phyloP scores from a whole-genome alignment of 2,888 invertebrate genomes.

The Pecten maximus region DNA sequence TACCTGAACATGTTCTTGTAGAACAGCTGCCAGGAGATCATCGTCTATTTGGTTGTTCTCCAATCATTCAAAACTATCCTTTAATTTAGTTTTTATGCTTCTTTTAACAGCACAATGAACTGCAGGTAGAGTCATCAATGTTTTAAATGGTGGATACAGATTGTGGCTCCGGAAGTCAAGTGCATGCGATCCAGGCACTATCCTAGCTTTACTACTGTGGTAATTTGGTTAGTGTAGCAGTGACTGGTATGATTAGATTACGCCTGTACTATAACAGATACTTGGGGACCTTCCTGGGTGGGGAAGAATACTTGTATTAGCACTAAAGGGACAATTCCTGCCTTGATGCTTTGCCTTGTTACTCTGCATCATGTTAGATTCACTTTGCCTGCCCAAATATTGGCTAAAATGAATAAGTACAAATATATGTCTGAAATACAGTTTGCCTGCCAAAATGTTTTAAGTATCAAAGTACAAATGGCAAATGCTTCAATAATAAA shows the following conservation, averaged over 20 bases:
- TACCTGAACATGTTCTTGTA: neutral
- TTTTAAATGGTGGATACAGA: constrained; percentile 20
- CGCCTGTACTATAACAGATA: neutral
- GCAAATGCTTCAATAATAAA: too few species aligned
- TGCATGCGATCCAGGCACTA: neutral
- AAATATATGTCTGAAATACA: too few species aligned
- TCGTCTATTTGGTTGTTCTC: neutral
- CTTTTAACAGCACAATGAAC: constrained; percentile 7
- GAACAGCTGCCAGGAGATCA: neutral
- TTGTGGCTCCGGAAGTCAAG: constrained; percentile 11
- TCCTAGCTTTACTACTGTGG: neutral
- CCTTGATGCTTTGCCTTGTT: neutral
- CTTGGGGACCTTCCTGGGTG: constrained; percentile 3
- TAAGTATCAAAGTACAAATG: too few species aligned
- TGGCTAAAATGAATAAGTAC: too few species aligned
- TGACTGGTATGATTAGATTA: neutral
- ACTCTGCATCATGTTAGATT: neutral
- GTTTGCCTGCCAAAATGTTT: too few species aligned
- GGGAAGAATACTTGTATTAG: neutral
- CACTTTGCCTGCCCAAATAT: neutral
- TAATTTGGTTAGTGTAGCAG: constrained; percentile 24
- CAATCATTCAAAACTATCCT: neutral
- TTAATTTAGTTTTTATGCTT: constrained; percentile 22
- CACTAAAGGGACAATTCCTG: neutral
- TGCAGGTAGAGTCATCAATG: constrained; percentile 4